Percentiles rank a stretch among this genome's conserved stretches.
Conservation (phyloP, 2,113 vertebrate species). For the Hyperoodon ampullatus region DNA sequence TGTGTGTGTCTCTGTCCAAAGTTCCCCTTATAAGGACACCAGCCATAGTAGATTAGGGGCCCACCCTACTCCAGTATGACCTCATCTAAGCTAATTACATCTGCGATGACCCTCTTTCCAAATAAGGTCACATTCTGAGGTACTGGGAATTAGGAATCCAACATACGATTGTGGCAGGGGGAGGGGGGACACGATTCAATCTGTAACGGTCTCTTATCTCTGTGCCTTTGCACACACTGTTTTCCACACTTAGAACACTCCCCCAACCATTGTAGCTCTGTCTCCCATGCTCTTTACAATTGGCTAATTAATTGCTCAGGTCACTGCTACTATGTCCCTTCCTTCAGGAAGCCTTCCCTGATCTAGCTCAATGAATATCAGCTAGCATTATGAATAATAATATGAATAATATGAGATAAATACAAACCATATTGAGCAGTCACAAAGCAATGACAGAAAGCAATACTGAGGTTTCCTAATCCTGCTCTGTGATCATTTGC, state of each 20-base stretch:
- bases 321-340: not conserved
- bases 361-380: conserved; percentile 11
- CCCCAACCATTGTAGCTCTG: not conserved
- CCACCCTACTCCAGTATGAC: not conserved
- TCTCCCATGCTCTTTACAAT: not conserved
- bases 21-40: not conserved
- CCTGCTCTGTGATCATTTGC: not conserved
- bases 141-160: not conserved
- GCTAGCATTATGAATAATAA: not conserved
- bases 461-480: not conserved
- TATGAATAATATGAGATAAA: not conserved
- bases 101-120: not conserved
- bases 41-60: not conserved
- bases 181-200: not conserved
- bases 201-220: not conserved
- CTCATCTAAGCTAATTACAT: not conserved
- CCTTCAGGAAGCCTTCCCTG: conserved; percentile 34
- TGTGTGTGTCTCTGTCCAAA: not conserved
- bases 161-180: not conserved
- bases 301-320: not conserved
- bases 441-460: not conserved
- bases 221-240: not conserved
- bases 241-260: not conserved
- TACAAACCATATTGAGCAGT: not conserved
- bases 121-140: not conserved